Evolutionary conservation across 1,140 invertebrate species (phyloP), one percentile per base, ranked within the genome.

Genomic region (Ostrea edulis): DNA sequence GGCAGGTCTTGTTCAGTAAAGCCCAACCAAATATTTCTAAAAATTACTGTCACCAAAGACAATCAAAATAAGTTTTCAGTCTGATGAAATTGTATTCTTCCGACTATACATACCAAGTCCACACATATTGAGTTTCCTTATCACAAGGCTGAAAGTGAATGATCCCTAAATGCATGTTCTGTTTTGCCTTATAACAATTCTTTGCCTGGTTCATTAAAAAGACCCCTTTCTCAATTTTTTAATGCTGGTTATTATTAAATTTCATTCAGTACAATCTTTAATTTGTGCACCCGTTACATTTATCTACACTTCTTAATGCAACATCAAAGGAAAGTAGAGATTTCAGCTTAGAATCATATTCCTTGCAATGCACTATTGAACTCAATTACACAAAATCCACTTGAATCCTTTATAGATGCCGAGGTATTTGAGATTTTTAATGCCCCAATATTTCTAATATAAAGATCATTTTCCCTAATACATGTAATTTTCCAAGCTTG

Each of bases 351-450:
- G 68, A 77, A 25, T 77, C 68, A 77, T 77, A 77, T 77, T 77
- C 14, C 68, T 77, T 77, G 68, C 68, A 77, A 77, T 77, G 68
- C 68, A 77, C 68, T 77, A 77, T 77, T 77, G 68, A 77, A 77
- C 68, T 77, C 68, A 77, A 77, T 77, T 77, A 77, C 29, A 77
- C 68, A 77, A 77, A 77, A 77, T 77, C 68, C 68, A 25, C 68
- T 77, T 77, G 68, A 77, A 77, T 77, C 68, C 25, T 35, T 29
- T 77, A 77, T 77, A 35, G 68, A 14, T 77, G 68, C 9, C 14
- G 68, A 77, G 68, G 68, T 77, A 77, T 77, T 77, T 77, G n/a
- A 35, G 29, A 77, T 29, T 77, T 77, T 77, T 77, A 77, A 77
- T 77, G 68, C 68, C 68, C 68, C 25, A 14, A 77, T 77, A 29